Conservation (phyloP, 2,797 vertebrate species). For the Dipus sagitta region DNA sequence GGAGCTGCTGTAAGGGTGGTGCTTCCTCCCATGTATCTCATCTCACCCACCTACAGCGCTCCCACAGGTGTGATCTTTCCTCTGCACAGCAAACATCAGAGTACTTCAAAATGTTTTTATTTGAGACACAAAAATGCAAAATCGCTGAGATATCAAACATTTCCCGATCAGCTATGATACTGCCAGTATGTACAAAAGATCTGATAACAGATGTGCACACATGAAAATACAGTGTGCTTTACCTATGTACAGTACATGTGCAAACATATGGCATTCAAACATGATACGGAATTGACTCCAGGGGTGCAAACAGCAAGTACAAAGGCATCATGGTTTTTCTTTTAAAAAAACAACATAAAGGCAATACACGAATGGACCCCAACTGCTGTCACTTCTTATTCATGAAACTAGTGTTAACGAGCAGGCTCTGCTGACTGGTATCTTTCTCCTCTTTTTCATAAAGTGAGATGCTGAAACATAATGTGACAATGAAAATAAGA, state of each 20-base stretch:
- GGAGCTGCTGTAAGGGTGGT: not conserved
- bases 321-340: constrained; percentile 91
- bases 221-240: constrained; percentile 98
- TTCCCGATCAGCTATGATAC: constrained; percentile 90
- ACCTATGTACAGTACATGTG: constrained; percentile 99
- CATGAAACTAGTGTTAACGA: constrained; percentile 83
- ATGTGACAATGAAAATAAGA: constrained; percentile 84
- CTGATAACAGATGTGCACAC: constrained; percentile 94
- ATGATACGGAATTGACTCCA: constrained; percentile 89
- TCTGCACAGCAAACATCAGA: constrained; percentile 78
- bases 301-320: constrained; percentile 92
- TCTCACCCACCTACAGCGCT: not conserved
- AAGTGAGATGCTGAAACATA: constrained; percentile 91
- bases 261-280: constrained; percentile 97
- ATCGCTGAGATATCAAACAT: constrained; percentile 91
- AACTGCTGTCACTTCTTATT: constrained; percentile 84
- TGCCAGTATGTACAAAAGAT: constrained; percentile 96
- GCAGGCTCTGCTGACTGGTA: constrained; percentile 82
- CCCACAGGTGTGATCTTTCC: not conserved
- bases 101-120: constrained; percentile 92
- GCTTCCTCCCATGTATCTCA: fast-evolving
- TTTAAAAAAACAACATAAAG: constrained; percentile 86
- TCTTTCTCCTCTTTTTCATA: constrained; percentile 83
- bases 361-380: constrained; percentile 88
- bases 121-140: constrained; percentile 96